Base-by-base conservation (phyloP, 2,888 invertebrate species). In the Trachelus iudaicus region DNA sequence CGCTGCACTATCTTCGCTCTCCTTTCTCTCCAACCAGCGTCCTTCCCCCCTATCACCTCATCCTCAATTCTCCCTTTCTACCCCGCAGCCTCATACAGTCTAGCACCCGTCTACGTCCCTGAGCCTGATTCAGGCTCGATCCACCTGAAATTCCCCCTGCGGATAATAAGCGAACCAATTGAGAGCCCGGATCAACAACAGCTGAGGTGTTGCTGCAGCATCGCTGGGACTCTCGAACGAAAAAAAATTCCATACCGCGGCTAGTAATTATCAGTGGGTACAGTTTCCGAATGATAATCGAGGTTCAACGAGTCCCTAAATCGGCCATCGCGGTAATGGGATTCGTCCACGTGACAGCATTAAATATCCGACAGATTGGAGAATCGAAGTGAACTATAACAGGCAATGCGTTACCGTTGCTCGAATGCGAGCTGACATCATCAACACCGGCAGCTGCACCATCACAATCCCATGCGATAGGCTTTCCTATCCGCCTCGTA, bases 191-290 rank as follows among this genome's bases (percentile, higher is more conserved):
- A 23, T 23, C 56, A 23, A 23, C 56, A 23, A 56, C 2, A 56
- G 56, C 4, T 1, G 2, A 23, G 56, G 9, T 73, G 75, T 80
- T 82, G 80, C 79, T 80, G 81, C 56, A 23, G 56, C 56, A 2
- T 56, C 23, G 56, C 15, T 23, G 9, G 23, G 23, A 71, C 35
- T 69, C 73, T 34, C 40, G 37, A 71, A 73, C 76, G 74, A 78
- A 80, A 80, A 80, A 78, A 69, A 82, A 77, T 81, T 80, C 75
- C 75, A 69, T 77, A 79, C 76, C 71, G 37, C 73, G 75, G 31
- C 35, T 76, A 76, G 78, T 81, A 81, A 81, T 81, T 81, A 81
- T 81, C 78, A 73, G 77, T 34, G 9, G 56, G 2, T 56, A 56
- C 23, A 1, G 23, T 56, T 56, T 56, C 6, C 56, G 56, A 23